phyloP scores from a whole-genome alignment of 2,888 invertebrate genomes.

The Molorchus minor region DNA sequence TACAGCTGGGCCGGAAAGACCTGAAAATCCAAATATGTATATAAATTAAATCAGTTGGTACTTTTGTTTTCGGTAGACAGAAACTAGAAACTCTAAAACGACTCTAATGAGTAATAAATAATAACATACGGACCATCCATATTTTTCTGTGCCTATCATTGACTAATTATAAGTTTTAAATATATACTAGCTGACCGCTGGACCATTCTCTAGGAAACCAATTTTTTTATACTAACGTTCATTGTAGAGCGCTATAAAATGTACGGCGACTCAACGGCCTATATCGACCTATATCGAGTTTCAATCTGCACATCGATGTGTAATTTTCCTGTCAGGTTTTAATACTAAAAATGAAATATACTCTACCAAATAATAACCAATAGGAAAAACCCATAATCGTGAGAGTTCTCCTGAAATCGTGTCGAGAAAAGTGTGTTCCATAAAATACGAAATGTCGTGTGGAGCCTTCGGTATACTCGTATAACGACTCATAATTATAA shows the following conservation, averaged over 20 bases:
- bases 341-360: slow-evolving; percentile 29
- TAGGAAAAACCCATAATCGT: slow-evolving; percentile 27
- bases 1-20: not conserved
- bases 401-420: slow-evolving; percentile 24
- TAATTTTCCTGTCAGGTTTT: slow-evolving; percentile 31
- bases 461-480: slow-evolving; percentile 27
- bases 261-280: not conserved
- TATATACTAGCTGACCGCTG: not conserved
- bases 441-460: slow-evolving; percentile 34
- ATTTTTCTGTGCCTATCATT: not conserved
- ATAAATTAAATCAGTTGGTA: too few species aligned
- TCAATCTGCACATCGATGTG: slow-evolving; percentile 14
- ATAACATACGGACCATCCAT: too few species aligned
- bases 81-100: too few species aligned
- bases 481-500: slow-evolving; percentile 47
- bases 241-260: not conserved
- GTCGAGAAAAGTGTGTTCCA: slow-evolving; percentile 21
- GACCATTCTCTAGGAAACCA: not conserved
- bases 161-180: not conserved
- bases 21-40: too few species aligned
- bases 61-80: too few species aligned
- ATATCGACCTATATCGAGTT: slow-evolving; percentile 5
- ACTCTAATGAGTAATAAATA: too few species aligned
- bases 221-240: not conserved
- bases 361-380: slow-evolving; percentile 25